Percentiles rank a stretch among this genome's conserved stretches.
phyloP scores from a whole-genome alignment of 2,113 vertebrate genomes.

The Microcebus griseorufus region DNA sequence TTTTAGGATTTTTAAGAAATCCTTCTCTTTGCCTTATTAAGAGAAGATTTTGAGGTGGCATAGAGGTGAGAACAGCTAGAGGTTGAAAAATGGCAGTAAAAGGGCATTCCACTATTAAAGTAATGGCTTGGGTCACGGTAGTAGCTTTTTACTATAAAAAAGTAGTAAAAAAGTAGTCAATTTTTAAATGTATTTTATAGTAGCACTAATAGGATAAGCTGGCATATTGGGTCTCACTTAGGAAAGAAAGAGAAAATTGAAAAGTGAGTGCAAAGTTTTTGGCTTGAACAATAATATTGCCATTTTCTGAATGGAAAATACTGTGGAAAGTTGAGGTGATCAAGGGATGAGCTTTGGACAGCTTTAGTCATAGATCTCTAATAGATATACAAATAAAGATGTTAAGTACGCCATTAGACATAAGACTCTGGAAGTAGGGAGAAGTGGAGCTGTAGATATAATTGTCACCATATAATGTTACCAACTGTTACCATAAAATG shows the following conservation, averaged over 20 bases:
- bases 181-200: background rate
- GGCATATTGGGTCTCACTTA: background rate
- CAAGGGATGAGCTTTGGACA: background rate
- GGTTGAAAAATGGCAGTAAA: background rate
- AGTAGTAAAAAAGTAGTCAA: background rate
- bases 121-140: background rate
- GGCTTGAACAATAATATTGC: rapidly evolving
- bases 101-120: background rate
- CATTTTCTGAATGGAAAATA: background rate
- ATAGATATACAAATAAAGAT: background rate
- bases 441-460: background rate
- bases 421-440: background rate
- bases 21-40: background rate
- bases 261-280: background rate
- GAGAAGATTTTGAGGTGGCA: background rate
- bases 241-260: background rate
- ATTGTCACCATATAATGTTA: background rate
- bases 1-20: background rate
- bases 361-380: background rate
- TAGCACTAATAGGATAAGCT: background rate
- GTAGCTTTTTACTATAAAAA: background rate
- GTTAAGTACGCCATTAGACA: background rate
- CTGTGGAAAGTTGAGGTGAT: background rate
- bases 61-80: background rate
- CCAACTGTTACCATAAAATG: background rate